Percentiles rank a stretch among this genome's conserved stretches.
These are phyloP conservation scores for Cuniculus paca DNA, from an alignment of 2,797 vertebrate genomes.

Conservation along the genomic window DNA sequence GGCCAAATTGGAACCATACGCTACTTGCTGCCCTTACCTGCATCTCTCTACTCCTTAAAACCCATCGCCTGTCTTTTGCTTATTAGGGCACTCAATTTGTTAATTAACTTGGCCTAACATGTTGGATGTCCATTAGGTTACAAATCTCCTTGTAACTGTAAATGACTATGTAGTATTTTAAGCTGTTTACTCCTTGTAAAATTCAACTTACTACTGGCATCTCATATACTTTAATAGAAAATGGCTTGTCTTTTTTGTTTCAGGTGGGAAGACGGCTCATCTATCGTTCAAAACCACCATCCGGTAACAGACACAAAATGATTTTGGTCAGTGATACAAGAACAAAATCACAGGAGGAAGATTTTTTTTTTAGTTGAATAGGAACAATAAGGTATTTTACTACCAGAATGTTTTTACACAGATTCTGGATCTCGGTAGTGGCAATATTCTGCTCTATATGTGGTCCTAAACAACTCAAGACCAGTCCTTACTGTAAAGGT, in stretches of 20 bases:
- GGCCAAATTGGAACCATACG: background rate
- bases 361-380: slow-evolving; percentile 85
- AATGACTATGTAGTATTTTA: slow-evolving; percentile 32
- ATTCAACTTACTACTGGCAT: slow-evolving; percentile 42
- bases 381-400: slow-evolving; percentile 45
- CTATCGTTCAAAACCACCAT: slow-evolving; percentile 82
- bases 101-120: background rate
- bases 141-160: background rate
- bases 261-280: slow-evolving; percentile 82
- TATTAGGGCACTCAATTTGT: background rate
- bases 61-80: background rate
- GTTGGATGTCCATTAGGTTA: background rate
- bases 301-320: slow-evolving; percentile 10
- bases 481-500: background rate
- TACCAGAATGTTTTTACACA: background rate
- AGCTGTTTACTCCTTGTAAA: slow-evolving; percentile 24
- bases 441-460: background rate
- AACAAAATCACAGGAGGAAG: slow-evolving; percentile 78
- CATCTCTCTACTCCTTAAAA: background rate
- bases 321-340: background rate
- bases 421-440: slow-evolving; percentile 39
- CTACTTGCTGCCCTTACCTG: background rate
- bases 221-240: slow-evolving; percentile 29
- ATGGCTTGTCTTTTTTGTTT: slow-evolving; percentile 49
- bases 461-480: background rate